A percentile compares a stretch with the other conserved stretches of the same genome.
These are phyloP conservation scores for Digitonthophagus gazella DNA, from an alignment of 2,888 invertebrate genomes.

Conservation along the genomic window DNA sequence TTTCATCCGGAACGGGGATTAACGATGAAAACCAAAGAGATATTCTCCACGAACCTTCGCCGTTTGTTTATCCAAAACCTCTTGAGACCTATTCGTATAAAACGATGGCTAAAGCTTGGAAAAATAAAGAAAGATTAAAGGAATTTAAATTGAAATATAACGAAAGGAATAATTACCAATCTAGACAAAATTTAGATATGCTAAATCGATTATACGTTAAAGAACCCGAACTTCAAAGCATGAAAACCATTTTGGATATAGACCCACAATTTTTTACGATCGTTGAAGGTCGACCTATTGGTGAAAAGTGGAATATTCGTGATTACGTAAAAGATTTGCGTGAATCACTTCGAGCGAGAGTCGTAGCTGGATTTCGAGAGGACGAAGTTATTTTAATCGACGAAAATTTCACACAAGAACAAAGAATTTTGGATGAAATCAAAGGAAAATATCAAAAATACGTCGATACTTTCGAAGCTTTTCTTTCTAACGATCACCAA, in stretches of 20 bases:
- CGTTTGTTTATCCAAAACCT: slow-evolving; percentile 50
- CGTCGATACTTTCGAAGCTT: slow-evolving; percentile 59
- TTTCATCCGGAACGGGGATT: slow-evolving; percentile 39
- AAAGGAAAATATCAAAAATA: slow-evolving; percentile 55
- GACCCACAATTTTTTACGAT: slow-evolving; percentile 65
- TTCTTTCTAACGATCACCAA: slow-evolving; percentile 61
- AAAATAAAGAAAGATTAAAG: slow-evolving; percentile 40
- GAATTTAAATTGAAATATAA: slow-evolving; percentile 43
- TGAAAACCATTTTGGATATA: slow-evolving; percentile 62
- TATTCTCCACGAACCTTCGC: slow-evolving; percentile 47
- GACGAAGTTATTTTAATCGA: slow-evolving; percentile 55
- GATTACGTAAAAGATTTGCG: slow-evolving; percentile 55
- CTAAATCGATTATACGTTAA: slow-evolving; percentile 59
- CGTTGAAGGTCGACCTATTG: slow-evolving; percentile 60
- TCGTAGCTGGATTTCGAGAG: slow-evolving; percentile 45
- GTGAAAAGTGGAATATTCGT: slow-evolving; percentile 58
- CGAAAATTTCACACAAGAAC: slow-evolving; percentile 56
- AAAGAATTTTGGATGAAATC: slow-evolving; percentile 52
- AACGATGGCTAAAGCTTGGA: slow-evolving; percentile 48
- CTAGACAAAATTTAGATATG: slow-evolving; percentile 52
- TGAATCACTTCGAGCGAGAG: slow-evolving; percentile 51
- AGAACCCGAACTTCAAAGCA: slow-evolving; percentile 52
- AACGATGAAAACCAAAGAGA: slow-evolving; percentile 41
- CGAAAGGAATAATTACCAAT: slow-evolving; percentile 44
- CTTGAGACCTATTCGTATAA: slow-evolving; percentile 50